Conservation (phyloP, 2,888 invertebrate genomes). For the Protophormia terraenovae region DNA sequence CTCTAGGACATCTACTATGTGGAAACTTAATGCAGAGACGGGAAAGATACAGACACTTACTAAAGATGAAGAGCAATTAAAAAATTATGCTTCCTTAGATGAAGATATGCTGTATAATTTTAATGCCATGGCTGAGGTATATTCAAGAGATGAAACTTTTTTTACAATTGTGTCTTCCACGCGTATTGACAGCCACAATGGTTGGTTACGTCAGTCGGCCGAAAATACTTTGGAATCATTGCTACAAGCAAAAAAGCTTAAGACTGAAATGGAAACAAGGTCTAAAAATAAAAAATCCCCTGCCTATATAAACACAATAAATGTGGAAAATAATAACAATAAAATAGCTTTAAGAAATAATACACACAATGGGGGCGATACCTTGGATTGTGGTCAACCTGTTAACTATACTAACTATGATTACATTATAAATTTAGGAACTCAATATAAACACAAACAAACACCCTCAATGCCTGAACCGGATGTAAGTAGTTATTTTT, state of each 20-base stretch:
- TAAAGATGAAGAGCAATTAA: not conserved
- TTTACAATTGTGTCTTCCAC: constrained; percentile 89
- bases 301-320: not conserved
- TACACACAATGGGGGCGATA: constrained; percentile 80
- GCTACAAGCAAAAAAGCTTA: constrained; percentile 19
- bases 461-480: constrained; percentile 91
- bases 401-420: constrained; percentile 95
- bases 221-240: constrained; percentile 62
- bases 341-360: constrained; percentile 19
- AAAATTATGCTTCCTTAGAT: constrained; percentile 10
- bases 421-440: constrained; percentile 92
- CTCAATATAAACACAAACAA: constrained; percentile 86
- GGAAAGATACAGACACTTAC: constrained; percentile 85
- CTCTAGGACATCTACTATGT: constrained; percentile 91
- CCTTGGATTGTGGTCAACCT: constrained; percentile 91
- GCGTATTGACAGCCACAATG: constrained; percentile 34
- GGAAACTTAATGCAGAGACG: constrained; percentile 90
- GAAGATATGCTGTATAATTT: constrained; percentile 51
- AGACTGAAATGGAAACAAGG: not conserved
- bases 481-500: constrained; percentile 81
- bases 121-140: constrained; percentile 65
- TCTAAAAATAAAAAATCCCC: not conserved
- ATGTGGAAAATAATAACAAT: constrained; percentile 25
- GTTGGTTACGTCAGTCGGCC: constrained; percentile 67
- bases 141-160: constrained; percentile 85